Evolutionary conservation across 1,140 invertebrate species (phyloP), one percentile per base, ranked within the genome.

Genomic region (Drosophila ercepeae): DNA sequence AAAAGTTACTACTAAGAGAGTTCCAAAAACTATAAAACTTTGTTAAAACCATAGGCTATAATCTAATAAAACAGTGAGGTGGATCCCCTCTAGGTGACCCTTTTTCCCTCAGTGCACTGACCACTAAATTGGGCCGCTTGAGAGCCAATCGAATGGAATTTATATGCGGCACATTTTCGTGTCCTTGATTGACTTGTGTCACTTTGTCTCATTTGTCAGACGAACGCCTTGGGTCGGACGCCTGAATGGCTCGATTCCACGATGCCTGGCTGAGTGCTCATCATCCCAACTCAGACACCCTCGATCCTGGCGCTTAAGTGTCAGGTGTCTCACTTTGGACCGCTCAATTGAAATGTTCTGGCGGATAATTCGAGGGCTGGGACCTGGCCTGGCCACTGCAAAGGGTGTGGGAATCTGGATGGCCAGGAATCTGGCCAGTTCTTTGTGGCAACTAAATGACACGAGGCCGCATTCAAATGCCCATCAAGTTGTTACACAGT

Each of bases 141-240:
- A 63, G 50, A 25, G 55, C 29, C 74, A 45, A 75, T 58, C 59
- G 65, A 69, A 57, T 77, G 75, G 78, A 88, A 78, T 89, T 88
- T 82, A 88, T 88, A 89, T 76, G 83, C 71, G 60, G 58, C 61
- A 61, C 65, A 70, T 73, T 74, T 86, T 78, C 60, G 76, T 72
- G 69, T 55, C 55, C 89, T 84, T 90, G 88, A 90, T 90, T 90
- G 88, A 90, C 88, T 90, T 84, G 89, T 90, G 88, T 90, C 88
- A 90, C 76, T 90, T 90, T 90, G 88, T 90, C 88, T 90, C 89
- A 90, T 90, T 90, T 90, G 88, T 90, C 88, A 90, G 88, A 60
- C 60, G 78, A 90, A 83, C 76, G 78, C 69, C 73, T 73, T 75
- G 54, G 65, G 61, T 48, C 55, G 41, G 46, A 49, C n/a, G n/a